phyloP scores from a whole-genome alignment of 2,113 vertebrate species.

The Etia nguti region DNA sequence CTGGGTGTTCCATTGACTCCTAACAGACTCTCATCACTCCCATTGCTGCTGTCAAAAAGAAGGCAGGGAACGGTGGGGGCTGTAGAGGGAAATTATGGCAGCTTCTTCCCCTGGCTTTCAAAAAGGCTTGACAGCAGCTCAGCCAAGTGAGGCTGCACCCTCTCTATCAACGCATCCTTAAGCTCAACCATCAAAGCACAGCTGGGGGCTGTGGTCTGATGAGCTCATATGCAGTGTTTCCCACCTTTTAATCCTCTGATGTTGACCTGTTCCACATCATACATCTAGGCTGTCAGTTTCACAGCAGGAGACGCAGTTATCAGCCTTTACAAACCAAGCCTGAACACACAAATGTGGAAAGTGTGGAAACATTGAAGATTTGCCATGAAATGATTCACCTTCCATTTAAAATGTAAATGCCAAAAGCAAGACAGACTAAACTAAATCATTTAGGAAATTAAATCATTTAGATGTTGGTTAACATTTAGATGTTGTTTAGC shows the following conservation, averaged over 20 bases:
- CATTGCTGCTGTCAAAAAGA: not conserved
- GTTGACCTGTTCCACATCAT: not conserved
- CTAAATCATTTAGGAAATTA: not conserved
- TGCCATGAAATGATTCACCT: not conserved
- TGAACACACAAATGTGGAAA: not conserved
- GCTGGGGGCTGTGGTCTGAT: not conserved
- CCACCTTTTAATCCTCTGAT: not conserved
- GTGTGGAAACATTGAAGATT: not conserved
- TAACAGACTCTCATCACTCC: not conserved
- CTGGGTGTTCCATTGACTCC: not conserved
- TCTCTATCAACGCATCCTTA: not conserved
- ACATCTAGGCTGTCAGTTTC: not conserved
- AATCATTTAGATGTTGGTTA: not conserved
- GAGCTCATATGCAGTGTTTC: not conserved
- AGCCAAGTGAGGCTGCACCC: not conserved
- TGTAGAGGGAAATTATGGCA: not conserved
- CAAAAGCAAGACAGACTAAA: not conserved
- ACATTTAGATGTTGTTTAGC: not conserved
- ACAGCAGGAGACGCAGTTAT: not conserved
- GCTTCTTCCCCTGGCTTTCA: not conserved
- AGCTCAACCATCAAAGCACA: not conserved
- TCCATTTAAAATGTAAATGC: not conserved
- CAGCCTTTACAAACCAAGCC: not conserved
- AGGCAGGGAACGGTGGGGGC: not conserved
- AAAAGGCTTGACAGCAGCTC: not conserved